Percentiles rank a stretch among this genome's conserved stretches.
Evolutionary conservation across 2,113 vertebrate species (phyloP).

Genomic region (Atrichornis clamosus): DNA sequence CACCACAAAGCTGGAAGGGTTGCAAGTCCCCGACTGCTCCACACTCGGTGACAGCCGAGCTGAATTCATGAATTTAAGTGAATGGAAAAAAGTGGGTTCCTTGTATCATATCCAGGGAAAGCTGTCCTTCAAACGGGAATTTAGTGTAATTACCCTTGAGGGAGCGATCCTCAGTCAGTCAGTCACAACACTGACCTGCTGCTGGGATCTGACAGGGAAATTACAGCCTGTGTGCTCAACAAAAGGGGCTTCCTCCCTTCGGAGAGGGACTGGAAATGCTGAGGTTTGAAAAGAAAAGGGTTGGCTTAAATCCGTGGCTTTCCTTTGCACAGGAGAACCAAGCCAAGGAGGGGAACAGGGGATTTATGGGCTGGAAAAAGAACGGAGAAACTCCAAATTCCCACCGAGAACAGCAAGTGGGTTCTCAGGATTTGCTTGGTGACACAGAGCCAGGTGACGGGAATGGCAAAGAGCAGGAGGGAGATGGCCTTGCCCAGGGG

Average conservation of each 20-base stretch:
- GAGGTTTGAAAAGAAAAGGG: slow-evolving; percentile 64
- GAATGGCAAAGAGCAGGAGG: neutral
- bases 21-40: neutral
- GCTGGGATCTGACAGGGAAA: slow-evolving; percentile 79
- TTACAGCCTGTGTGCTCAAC: slow-evolving; percentile 77
- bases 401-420: fast-evolving
- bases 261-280: slow-evolving; percentile 26
- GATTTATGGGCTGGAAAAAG: neutral
- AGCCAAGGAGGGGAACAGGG: neutral
- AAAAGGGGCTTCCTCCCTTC: slow-evolving; percentile 71
- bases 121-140: slow-evolving; percentile 81
- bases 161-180: slow-evolving; percentile 78
- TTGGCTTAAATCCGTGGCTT: slow-evolving; percentile 24
- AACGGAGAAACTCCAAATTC: neutral
- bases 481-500: neutral
- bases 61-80: slow-evolving; percentile 67
- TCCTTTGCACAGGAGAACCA: neutral
- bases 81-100: slow-evolving; percentile 65
- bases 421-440: neutral
- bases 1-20: neutral
- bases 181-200: slow-evolving; percentile 85
- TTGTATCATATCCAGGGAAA: slow-evolving; percentile 74
- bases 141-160: slow-evolving; percentile 80
- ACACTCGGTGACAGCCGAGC: slow-evolving; percentile 23
- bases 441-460: fast-evolving